A percentile compares a stretch with the other conserved stretches of the same genome.
phyloP scores from a whole-genome alignment of 1,140 invertebrate genomes.

The Dendrolimus punctatus region DNA sequence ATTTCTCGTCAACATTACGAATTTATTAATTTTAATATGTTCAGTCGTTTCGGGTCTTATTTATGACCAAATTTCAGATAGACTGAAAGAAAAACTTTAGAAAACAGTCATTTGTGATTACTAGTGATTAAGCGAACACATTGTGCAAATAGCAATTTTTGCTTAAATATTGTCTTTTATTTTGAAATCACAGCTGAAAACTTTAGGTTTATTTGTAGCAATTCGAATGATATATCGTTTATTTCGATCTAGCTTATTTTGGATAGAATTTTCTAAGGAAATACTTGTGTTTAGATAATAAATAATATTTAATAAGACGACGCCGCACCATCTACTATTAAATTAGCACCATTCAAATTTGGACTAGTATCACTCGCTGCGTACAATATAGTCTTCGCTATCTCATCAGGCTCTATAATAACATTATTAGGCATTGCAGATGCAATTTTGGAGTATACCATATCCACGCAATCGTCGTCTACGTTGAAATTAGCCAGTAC shows the following conservation, averaged over 20 bases:
- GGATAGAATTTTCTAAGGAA: neutral
- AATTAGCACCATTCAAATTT: slow-evolving; percentile 83
- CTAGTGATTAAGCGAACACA: too few species aligned
- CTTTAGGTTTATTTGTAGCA: too few species aligned
- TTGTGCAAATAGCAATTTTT: too few species aligned
- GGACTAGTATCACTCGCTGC: slow-evolving; percentile 83
- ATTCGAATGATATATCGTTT: too few species aligned
- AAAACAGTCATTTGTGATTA: too few species aligned
- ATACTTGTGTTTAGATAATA: neutral
- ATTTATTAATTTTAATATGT: too few species aligned
- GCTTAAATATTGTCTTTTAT: too few species aligned
- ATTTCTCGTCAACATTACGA: too few species aligned
- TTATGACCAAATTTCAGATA: too few species aligned
- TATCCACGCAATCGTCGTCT: slow-evolving; percentile 78
- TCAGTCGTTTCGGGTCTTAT: too few species aligned
- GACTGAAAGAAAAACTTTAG: too few species aligned
- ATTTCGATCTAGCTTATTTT: neutral
- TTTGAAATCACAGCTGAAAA: too few species aligned
- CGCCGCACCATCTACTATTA: slow-evolving; percentile 85
- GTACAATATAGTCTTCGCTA: slow-evolving; percentile 84
- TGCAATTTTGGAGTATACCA: slow-evolving; percentile 81
- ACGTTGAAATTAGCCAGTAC: slow-evolving; percentile 74
- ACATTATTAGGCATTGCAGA: slow-evolving; percentile 78
- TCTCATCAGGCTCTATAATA: slow-evolving; percentile 76
- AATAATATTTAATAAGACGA: slow-evolving; percentile 12